Percentiles rank a stretch among this genome's conserved stretches.
Evolutionary conservation across 1,140 invertebrate genomes (phyloP).

Genomic region (Brachionus rotundiformis): DNA sequence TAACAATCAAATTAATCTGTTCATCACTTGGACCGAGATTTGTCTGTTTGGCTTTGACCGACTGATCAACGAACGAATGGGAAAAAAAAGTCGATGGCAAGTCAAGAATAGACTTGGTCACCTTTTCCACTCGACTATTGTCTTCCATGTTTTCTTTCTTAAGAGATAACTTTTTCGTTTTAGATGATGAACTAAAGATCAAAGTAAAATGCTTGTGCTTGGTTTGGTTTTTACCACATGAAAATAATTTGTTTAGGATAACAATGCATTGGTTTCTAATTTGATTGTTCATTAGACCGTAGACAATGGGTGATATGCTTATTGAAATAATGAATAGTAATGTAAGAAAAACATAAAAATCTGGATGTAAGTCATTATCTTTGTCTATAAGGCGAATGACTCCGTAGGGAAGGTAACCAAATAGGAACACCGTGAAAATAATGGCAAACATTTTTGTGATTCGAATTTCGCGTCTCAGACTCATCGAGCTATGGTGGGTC

Average conservation of each 20-base stretch:
- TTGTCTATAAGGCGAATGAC: slow-evolving; percentile 60
- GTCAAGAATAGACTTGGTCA: neutral
- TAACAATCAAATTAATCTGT: neutral
- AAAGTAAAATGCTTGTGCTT: neutral
- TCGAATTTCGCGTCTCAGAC: slow-evolving; percentile 58
- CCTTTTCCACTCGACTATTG: neutral
- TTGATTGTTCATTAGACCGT: slow-evolving; percentile 62
- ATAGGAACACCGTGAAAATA: slow-evolving; percentile 61
- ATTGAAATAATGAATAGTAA: slow-evolving; percentile 63
- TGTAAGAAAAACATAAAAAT: slow-evolving; percentile 62
- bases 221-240: neutral
- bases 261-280: slow-evolving; percentile 58
- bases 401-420: slow-evolving; percentile 62
- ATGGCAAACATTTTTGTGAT: slow-evolving; percentile 65
- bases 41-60: neutral
- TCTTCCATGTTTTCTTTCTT: neutral
- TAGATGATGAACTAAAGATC: neutral
- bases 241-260: slow-evolving; percentile 37
- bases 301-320: slow-evolving; percentile 61
- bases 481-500: neutral
- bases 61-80: neutral
- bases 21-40: neutral
- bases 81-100: neutral
- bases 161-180: neutral
- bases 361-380: slow-evolving; percentile 57